These are phyloP conservation scores for Athetis lepigone DNA, from an alignment of 2,888 invertebrate genomes.

Conservation along the genomic window DNA sequence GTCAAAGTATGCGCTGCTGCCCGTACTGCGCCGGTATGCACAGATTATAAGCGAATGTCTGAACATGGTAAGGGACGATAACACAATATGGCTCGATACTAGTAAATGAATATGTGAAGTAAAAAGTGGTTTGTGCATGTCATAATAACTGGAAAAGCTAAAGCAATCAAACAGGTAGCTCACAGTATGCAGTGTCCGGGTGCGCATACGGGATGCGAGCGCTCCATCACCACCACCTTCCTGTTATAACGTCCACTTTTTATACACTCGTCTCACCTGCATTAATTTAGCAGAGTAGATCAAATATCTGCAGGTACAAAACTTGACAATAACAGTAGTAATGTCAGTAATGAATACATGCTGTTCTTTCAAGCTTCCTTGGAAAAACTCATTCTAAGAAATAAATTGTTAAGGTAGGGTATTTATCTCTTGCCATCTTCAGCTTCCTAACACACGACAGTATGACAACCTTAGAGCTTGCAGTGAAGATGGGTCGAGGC, in stretches of 20 bases:
- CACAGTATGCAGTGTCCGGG: conserved; percentile 82
- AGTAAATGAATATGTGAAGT: conserved; percentile 64
- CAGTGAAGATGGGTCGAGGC: too few species aligned
- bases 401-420: too few species aligned
- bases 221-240: conserved; percentile 78
- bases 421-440: too few species aligned
- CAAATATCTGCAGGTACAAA: conserved; percentile 49
- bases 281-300: conserved; percentile 68
- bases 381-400: background rate
- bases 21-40: conserved; percentile 51
- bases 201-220: conserved; percentile 79
- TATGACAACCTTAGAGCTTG: too few species aligned
- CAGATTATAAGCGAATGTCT: conserved; percentile 52
- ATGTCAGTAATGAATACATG: conserved; percentile 13
- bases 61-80: conserved; percentile 52
- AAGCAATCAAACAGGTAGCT: conserved; percentile 76
- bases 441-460: too few species aligned
- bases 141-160: conserved; percentile 80
- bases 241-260: conserved; percentile 82
- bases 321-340: conserved; percentile 64
- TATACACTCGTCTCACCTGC: conserved; percentile 75
- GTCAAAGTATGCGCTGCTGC: conserved; percentile 62
- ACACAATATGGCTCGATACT: conserved; percentile 60
- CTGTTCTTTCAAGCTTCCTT: background rate
- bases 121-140: conserved; percentile 75